Evolutionary conservation across 2,113 vertebrate species (phyloP), one percentile per base, ranked within the genome.

Genomic region (Pagrus major): DNA sequence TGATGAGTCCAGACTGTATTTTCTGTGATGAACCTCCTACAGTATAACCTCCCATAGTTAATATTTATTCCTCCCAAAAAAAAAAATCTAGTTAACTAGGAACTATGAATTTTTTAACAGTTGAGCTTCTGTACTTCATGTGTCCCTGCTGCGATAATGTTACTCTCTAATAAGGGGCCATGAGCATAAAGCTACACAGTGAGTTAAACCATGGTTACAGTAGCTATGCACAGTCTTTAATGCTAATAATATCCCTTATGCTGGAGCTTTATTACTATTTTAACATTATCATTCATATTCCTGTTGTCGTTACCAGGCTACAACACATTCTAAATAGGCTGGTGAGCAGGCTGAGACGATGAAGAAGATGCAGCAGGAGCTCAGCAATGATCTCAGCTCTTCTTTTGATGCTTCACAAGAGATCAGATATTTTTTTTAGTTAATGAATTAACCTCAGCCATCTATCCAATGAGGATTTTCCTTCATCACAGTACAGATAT

Each of bases 31-130:
- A 63, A 74, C 16, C 9, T 23, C 27, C 37, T 27, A 14, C 25
- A 23, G n/a, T 47, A 3, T n/a, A 46, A 35, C 14, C 46, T 35
- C 23, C 25, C 29, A 37, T 25, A n/a, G 21, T 55, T 23, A 3
- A 60, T 27, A n/a, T 75, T 47, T 10, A 54, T 55, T 74, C 44
- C 29, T 58, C 23, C n/a, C n/a, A n/a, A n/a, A n/a, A n/a, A n/a
- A n/a, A n/a, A n/a, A n/a, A n/a, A n/a, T n/a, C n/a, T n/a, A n/a
- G n/a, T n/a, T n/a, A n/a, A n/a, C n/a, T n/a, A n/a, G n/a, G n/a
- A n/a, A n/a, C 2, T 14, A 52, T 15, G 27, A 18, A 1, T 33
- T 35, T 35, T 35, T 20, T 4, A 20, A 66, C 20, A 63, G 31
- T 15, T 12, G 11, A 44, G 54, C 18, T 73, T 69, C 6, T 51